Conservation (phyloP, 2,797 vertebrate genomes). For the Cyprinella venusta region DNA sequence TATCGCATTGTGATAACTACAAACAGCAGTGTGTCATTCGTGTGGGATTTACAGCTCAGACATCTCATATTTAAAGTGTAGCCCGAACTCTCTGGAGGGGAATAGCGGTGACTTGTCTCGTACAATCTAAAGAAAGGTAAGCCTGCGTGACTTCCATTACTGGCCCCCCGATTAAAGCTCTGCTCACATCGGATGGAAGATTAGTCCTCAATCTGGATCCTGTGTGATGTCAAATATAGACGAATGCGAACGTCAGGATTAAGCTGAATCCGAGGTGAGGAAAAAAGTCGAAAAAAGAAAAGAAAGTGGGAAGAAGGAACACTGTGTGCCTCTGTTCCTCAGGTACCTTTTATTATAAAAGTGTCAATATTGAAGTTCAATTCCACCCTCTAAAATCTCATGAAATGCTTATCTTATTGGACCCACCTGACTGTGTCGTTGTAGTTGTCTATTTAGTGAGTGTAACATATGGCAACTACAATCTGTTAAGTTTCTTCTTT, state of each 20-base stretch:
- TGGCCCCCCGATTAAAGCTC: constrained; percentile 60
- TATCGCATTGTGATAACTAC: constrained; percentile 33
- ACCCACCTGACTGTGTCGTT: too few species aligned
- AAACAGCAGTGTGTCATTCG: constrained; percentile 37
- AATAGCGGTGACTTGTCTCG: constrained; percentile 49
- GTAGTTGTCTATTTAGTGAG: neutral
- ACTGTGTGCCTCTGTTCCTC: constrained; percentile 31
- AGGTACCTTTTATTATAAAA: neutral
- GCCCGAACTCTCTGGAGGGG: constrained; percentile 25
- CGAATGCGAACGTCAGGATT: constrained; percentile 59
- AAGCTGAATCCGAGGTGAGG: constrained; percentile 56
- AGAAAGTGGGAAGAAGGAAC: constrained; percentile 27
- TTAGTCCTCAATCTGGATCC: constrained; percentile 63
- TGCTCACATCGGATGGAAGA: constrained; percentile 57
- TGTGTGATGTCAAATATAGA: constrained; percentile 62
- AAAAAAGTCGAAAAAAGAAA: constrained; percentile 26
- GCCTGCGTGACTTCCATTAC: constrained; percentile 60
- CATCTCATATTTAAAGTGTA: constrained; percentile 47
- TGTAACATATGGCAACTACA: neutral
- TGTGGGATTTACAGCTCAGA: constrained; percentile 45
- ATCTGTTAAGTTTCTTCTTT: neutral
- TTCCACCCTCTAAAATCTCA: neutral
- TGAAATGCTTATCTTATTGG: neutral
- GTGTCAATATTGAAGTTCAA: neutral
- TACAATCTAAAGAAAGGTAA: constrained; percentile 57